These are phyloP conservation scores for Sinohyriopsis cumingii DNA, from an alignment of 2,888 invertebrate genomes.

Conservation along the genomic window DNA sequence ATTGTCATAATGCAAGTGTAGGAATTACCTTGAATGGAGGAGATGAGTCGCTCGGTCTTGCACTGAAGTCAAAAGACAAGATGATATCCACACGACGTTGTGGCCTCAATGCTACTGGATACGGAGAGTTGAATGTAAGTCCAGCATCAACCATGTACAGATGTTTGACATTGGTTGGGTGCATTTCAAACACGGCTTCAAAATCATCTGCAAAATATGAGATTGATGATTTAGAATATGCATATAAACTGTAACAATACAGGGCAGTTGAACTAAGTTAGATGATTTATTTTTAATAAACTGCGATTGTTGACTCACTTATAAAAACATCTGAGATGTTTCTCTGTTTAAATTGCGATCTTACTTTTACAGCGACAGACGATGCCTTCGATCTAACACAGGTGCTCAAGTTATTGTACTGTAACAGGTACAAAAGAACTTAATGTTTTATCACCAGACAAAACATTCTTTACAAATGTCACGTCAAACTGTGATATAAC, in stretches of 20 bases:
- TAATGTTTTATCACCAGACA: no score
- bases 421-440: no score
- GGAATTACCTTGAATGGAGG: slow-evolving; percentile 70
- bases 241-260: background rate
- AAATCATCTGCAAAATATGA: slow-evolving; percentile 62
- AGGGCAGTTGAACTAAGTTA: no score
- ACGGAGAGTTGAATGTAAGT: slow-evolving; percentile 73
- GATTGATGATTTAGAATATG: background rate
- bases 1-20: background rate
- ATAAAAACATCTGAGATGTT: no score
- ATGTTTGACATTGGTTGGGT: slow-evolving; percentile 70
- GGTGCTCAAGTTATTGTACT: no score
- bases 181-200: slow-evolving; percentile 71
- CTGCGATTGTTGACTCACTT: no score
- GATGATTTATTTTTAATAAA: no score
- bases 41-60: slow-evolving; percentile 68
- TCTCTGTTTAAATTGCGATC: no score
- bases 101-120: slow-evolving; percentile 72
- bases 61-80: slow-evolving; percentile 73
- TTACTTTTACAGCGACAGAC: no score
- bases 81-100: slow-evolving; percentile 72
- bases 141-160: slow-evolving; percentile 74
- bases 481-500: no score
- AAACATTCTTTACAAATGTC: no score
- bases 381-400: no score